phyloP scores from a whole-genome alignment of 1,140 invertebrate genomes.

The Trichonephila inaurata region DNA sequence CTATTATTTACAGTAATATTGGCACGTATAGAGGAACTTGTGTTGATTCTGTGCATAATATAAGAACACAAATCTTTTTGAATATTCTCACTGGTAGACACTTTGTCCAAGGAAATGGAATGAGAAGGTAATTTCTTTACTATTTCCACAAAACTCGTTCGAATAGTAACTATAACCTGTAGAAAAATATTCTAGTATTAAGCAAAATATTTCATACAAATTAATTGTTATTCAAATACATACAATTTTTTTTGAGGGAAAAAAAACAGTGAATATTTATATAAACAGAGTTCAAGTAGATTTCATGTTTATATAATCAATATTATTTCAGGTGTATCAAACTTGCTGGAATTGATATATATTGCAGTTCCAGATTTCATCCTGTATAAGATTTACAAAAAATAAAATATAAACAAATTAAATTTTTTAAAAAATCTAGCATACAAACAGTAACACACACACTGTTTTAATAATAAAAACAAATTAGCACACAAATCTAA shows the following conservation, averaged over 20 bases:
- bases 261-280: not conserved
- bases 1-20: constrained; percentile 78
- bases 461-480: no score
- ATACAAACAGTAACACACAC: no score
- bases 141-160: constrained; percentile 90
- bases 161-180: constrained; percentile 89
- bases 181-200: not conserved
- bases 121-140: constrained; percentile 90
- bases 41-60: constrained; percentile 81
- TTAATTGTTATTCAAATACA: not conserved
- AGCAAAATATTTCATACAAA: not conserved
- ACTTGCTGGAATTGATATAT: no score
- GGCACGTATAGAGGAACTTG: constrained; percentile 77
- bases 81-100: constrained; percentile 62
- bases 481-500: no score
- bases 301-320: not conserved
- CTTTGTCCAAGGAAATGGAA: constrained; percentile 79
- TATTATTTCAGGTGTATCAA: no score
- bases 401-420: no score
- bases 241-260: not conserved
- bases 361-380: no score
- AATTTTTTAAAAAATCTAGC: no score
- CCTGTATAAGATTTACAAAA: no score
- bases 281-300: not conserved
- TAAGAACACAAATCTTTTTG: constrained; percentile 73